Evolutionary conservation across 2,797 vertebrate genomes (phyloP).

Genomic region (Tenualosa ilisha): DNA sequence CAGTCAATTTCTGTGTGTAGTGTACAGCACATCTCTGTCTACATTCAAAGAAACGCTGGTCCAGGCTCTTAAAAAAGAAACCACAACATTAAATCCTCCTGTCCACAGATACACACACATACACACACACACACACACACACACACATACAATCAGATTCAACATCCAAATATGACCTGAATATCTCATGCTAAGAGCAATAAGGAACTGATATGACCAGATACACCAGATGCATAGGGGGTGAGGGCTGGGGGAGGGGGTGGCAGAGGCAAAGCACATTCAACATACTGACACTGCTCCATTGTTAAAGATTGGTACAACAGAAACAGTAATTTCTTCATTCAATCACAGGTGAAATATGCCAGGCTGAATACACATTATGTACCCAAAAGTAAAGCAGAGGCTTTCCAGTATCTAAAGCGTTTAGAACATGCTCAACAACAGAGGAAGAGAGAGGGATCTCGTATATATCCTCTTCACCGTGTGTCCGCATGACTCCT

Average conservation of each 20-base stretch:
- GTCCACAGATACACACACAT: too few relatives aligned
- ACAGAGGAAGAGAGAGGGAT: background rate
- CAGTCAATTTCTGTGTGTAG: too few relatives aligned
- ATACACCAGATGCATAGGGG: background rate
- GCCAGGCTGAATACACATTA: background rate
- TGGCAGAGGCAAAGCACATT: too few relatives aligned
- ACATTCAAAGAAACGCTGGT: background rate
- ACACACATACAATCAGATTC: too few relatives aligned
- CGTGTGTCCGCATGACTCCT: background rate
- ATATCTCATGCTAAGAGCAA: background rate
- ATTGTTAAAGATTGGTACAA: background rate
- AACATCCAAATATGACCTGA: background rate
- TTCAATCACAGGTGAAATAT: background rate
- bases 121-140: too few relatives aligned
- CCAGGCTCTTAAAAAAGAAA: too few relatives aligned
- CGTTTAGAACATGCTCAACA: background rate
- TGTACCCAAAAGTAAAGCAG: background rate
- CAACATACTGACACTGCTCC: background rate
- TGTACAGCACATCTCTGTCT: background rate
- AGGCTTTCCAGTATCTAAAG: background rate
- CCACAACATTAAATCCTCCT: too few relatives aligned
- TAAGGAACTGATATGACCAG: background rate
- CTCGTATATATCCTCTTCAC: background rate
- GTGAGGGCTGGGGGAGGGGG: background rate
- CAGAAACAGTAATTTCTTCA: background rate